These are phyloP conservation scores for Esperia sulphurella DNA, from an alignment of 2,888 invertebrate genomes.

Conservation along the genomic window DNA sequence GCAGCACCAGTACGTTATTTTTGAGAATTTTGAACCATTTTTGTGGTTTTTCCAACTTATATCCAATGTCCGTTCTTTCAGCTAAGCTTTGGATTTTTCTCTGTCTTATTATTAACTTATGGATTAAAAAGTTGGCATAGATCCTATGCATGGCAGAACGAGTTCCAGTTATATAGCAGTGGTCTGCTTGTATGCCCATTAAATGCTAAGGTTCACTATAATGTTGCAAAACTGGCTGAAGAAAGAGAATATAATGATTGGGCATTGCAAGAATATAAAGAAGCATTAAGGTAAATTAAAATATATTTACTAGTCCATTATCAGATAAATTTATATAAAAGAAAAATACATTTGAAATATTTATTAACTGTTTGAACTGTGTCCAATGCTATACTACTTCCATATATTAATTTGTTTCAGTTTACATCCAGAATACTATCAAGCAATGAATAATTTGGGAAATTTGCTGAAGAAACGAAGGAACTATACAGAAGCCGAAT, in stretches of 20 bases:
- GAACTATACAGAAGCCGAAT: constrained; percentile 84
- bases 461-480: constrained; percentile 89
- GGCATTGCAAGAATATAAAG: constrained; percentile 88
- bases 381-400: no score
- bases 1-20: no score
- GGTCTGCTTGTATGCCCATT: constrained; percentile 93
- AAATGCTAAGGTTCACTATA: constrained; percentile 97
- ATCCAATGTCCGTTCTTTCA: constrained; percentile 20
- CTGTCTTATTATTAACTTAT: constrained; percentile 35
- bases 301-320: no score
- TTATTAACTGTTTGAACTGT: no score
- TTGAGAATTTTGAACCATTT: background rate
- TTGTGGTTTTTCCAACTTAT: background rate
- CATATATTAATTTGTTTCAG: constrained; percentile 49
- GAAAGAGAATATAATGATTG: constrained; percentile 83
- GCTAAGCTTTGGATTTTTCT: constrained; percentile 29
- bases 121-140: constrained; percentile 78
- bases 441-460: constrained; percentile 96
- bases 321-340: no score
- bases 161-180: constrained; percentile 87
- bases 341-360: no score
- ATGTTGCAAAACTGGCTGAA: constrained; percentile 92
- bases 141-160: constrained; percentile 89
- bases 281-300: constrained; percentile 82
- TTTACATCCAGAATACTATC: constrained; percentile 90